Conservation (phyloP, 2,797 vertebrate species). For the Alauda arvensis region DNA sequence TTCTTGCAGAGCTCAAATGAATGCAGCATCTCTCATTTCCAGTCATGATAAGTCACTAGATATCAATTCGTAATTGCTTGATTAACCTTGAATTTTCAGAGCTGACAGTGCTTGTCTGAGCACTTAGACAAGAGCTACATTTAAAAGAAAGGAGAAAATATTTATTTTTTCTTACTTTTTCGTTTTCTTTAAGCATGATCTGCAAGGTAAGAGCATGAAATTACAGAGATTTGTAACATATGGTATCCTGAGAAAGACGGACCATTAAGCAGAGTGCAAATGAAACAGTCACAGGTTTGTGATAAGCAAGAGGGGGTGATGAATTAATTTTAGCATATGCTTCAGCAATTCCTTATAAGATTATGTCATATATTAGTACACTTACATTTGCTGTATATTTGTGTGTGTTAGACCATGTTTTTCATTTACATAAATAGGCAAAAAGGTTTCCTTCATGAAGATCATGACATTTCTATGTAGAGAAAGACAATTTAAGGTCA, state of each 20-base stretch:
- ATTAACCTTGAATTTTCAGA: slow-evolving; percentile 44
- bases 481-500: background rate
- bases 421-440: background rate
- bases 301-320: background rate
- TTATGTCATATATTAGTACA: background rate
- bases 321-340: background rate
- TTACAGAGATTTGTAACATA: background rate
- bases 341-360: slow-evolving; percentile 1
- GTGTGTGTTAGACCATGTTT: background rate
- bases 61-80: slow-evolving; percentile 54
- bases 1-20: slow-evolving; percentile 16
- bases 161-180: background rate
- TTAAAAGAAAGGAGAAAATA: background rate
- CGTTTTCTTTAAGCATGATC: background rate
- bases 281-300: background rate
- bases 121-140: background rate
- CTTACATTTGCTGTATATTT: background rate
- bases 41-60: slow-evolving; percentile 10
- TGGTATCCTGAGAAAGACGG: background rate
- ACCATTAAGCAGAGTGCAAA: background rate
- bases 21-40: slow-evolving; percentile 16
- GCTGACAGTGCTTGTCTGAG: background rate
- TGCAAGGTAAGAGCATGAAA: background rate
- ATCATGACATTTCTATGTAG: background rate
- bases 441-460: background rate